Percentiles rank a stretch among this genome's conserved stretches.
Evolutionary conservation across 2,113 vertebrate species (phyloP).

Genomic region (Amblyornis subalaris): DNA sequence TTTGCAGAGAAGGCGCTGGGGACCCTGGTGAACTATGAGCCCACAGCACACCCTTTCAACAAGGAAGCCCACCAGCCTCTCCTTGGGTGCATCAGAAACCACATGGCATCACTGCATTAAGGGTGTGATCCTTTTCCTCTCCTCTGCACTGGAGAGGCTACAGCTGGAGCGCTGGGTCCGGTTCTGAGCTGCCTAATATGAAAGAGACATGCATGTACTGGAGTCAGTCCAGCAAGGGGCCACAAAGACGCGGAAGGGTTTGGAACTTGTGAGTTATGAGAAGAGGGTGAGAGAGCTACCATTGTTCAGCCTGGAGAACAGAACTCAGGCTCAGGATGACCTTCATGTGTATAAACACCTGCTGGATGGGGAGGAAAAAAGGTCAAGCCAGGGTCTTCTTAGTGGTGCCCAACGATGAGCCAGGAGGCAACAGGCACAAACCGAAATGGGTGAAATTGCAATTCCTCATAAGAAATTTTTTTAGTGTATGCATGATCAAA

Average conservation of each 20-base stretch:
- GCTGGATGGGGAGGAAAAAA: neutral
- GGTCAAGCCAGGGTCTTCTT: neutral
- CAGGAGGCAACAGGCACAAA: neutral
- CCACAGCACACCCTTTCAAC: neutral
- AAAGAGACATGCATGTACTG: neutral
- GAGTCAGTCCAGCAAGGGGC: neutral
- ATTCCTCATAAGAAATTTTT: neutral
- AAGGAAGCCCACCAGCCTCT: neutral
- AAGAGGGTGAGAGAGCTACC: neutral
- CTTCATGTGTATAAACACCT: neutral
- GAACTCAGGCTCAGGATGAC: neutral
- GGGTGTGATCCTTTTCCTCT: neutral
- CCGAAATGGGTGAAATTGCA: neutral
- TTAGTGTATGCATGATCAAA: neutral
- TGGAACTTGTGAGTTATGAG: rapidly evolving
- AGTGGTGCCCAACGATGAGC: neutral
- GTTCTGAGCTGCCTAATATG: neutral
- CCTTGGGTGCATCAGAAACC: neutral
- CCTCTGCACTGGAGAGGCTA: neutral
- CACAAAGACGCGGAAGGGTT: neutral
- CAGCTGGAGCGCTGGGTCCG: neutral
- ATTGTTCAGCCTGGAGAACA: neutral
- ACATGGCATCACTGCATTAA: neutral
- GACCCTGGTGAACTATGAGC: neutral
- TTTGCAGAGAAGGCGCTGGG: neutral